Evolutionary conservation across 2,797 vertebrate genomes (phyloP), one percentile per base, ranked within the genome.

Genomic region (Menidia menidia): DNA sequence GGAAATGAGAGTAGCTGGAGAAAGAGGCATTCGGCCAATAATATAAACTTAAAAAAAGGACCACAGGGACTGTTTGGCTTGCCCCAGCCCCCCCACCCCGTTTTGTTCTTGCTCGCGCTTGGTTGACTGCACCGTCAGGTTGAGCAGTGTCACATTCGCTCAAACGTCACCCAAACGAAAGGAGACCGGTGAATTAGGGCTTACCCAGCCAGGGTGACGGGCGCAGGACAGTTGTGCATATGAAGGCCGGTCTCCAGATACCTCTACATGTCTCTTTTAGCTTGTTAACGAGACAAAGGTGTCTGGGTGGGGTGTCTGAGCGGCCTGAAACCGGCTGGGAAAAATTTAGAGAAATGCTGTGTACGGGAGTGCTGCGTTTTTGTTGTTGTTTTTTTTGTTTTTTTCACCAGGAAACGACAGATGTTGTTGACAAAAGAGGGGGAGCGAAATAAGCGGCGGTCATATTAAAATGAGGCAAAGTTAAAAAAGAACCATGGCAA

Each of bases 351-450:
- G 75, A 63, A 80, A 77, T 58, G 4, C 7, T 0, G 9, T 0
- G 35, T 64, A 63, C 58, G 41, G 33, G 63, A 81, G 53, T 33
- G 47, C 3, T 30, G 0, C 25, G 25, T 25, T 25, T 25, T 25
- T 25, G n/a, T n/a, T 25, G 1, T 25, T 25, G 25, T 25, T 25
- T 25, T 25, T 25, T 25, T 25, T 25, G 25, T 25, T 25, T 25
- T 69, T 77, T 75, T 57, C 19, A 5, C 60, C 39, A 55, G 59
- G 68, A 68, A 83, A 54, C 53, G 70, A 89, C 92, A 92, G 90
- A 89, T 92, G 91, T 90, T 92, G 91, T 89, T 89, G 87, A 91
- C 89, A 89, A 87, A 87, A 54, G 74, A 55, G 65, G 25, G 64
- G 51, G 62, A 73, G 63, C 32, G 71, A 48, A 87, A 78, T 77